phyloP scores from a whole-genome alignment of 2,888 invertebrate species.

The Drosophila kuntzei region DNA sequence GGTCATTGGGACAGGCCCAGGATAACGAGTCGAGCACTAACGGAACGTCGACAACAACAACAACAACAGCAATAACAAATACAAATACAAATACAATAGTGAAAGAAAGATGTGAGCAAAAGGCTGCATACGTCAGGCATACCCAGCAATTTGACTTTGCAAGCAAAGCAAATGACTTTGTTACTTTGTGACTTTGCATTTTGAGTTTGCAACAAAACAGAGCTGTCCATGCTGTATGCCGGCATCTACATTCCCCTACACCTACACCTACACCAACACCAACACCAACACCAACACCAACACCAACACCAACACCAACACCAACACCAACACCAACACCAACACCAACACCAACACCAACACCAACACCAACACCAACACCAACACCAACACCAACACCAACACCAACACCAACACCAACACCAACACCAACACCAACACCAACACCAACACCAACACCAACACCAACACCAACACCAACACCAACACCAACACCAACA shows the following conservation, averaged over 20 bases:
- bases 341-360: too few species aligned
- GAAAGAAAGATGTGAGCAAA: conserved; percentile 35
- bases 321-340: too few species aligned
- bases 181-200: conserved; percentile 35
- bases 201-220: background rate
- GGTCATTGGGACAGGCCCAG: conserved; percentile 83
- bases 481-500: too few species aligned
- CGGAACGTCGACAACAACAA: background rate
- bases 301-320: too few species aligned
- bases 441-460: too few species aligned
- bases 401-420: too few species aligned
- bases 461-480: too few species aligned
- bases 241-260: background rate
- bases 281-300: too few species aligned
- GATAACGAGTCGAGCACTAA: conserved; percentile 34
- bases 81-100: conserved; percentile 10
- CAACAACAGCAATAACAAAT: conserved; percentile 6
- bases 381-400: too few species aligned
- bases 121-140: conserved; percentile 59
- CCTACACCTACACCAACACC: too few species aligned
- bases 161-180: conserved; percentile 24
- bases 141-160: conserved; percentile 40
- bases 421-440: too few species aligned
- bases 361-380: too few species aligned
- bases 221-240: conserved; percentile 21